phyloP scores from a whole-genome alignment of 2,888 invertebrate species.

The Stenchaetothrips biformis region DNA sequence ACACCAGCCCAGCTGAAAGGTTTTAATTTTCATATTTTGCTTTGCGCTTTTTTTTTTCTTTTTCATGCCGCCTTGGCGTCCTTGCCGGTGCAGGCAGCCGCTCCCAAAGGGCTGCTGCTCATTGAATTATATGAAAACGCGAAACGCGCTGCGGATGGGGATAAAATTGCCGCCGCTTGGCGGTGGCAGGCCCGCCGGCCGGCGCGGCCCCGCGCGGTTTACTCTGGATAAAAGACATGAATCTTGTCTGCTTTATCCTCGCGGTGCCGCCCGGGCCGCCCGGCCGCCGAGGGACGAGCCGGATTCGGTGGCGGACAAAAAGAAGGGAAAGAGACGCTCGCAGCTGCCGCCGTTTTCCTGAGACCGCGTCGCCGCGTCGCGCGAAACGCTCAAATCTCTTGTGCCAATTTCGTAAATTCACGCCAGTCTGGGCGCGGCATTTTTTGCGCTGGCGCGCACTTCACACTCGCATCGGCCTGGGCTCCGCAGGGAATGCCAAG shows the following conservation, averaged over 20 bases:
- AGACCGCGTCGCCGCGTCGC: too few relatives aligned
- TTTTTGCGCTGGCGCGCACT: too few relatives aligned
- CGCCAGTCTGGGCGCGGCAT: too few relatives aligned
- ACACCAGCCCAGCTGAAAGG: too few relatives aligned
- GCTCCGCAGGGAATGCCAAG: too few relatives aligned
- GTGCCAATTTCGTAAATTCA: too few relatives aligned
- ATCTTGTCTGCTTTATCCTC: background rate
- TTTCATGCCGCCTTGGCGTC: conserved; percentile 24
- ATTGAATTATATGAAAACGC: conserved; percentile 1
- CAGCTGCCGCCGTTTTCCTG: background rate
- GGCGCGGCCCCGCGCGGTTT: background rate
- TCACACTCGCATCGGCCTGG: too few relatives aligned
- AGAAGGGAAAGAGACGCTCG: background rate
- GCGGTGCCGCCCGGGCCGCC: background rate
- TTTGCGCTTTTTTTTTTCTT: background rate
- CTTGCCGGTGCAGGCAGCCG: background rate
- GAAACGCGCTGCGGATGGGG: background rate
- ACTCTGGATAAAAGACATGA: background rate
- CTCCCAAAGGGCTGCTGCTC: background rate
- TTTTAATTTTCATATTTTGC: background rate
- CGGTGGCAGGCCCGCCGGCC: background rate
- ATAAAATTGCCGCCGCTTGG: conserved; percentile 14
- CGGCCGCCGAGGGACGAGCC: background rate
- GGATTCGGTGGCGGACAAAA: background rate
- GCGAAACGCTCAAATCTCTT: too few relatives aligned